Conservation (phyloP, 2,113 vertebrate species). For the Bambusicola thoracicus region DNA sequence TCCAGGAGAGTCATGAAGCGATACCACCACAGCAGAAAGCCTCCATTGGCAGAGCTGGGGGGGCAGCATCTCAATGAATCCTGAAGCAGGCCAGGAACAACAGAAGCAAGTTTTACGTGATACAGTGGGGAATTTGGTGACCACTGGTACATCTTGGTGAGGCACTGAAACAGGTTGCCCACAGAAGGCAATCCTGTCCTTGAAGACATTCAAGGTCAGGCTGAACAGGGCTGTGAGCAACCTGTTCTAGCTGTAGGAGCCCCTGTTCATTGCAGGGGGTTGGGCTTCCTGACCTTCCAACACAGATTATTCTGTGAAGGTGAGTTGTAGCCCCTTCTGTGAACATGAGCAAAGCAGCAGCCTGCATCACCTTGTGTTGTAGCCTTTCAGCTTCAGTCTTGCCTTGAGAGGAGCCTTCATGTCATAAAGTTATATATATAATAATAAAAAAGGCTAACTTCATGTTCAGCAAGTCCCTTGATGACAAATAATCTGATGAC, state of each 20-base stretch:
- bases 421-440: neutral
- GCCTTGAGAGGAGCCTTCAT: neutral
- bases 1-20: neutral
- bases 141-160: neutral
- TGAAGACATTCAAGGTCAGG: too few species aligned
- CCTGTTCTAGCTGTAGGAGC: too few species aligned
- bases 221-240: too few species aligned
- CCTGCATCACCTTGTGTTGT: neutral
- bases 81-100: neutral
- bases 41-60: neutral
- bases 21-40: neutral
- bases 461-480: neutral
- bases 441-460: neutral
- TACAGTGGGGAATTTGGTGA: neutral
- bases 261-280: too few species aligned
- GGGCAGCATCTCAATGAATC: neutral
- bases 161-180: too few species aligned
- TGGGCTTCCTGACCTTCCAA: too few species aligned
- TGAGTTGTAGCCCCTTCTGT: neutral
- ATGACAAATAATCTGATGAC: neutral
- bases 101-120: neutral
- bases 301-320: neutral
- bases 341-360: too few species aligned
- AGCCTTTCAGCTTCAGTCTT: neutral
- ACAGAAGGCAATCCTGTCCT: too few species aligned